These are phyloP conservation scores for Nanorana parkeri DNA, from an alignment of 2,113 vertebrate genomes.

Conservation along the genomic window DNA sequence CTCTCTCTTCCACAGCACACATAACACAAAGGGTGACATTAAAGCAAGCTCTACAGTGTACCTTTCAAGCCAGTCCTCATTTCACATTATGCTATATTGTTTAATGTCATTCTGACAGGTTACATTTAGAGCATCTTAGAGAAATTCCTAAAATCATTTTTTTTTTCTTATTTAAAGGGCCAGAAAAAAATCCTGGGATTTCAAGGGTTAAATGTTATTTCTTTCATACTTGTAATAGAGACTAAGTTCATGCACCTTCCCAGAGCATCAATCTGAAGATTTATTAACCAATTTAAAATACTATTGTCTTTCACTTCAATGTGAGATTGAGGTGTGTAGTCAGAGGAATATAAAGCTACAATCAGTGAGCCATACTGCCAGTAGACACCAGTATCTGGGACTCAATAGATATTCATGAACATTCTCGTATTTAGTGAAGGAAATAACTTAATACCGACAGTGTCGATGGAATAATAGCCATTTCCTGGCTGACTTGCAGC, in stretches of 20 bases:
- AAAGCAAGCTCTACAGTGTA: not conserved
- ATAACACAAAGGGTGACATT: not conserved
- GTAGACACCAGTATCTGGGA: slow-evolving; percentile 90
- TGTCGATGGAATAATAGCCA: slow-evolving; percentile 98
- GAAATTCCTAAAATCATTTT: not conserved
- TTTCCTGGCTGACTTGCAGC: slow-evolving; percentile 99
- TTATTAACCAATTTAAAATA: slow-evolving; percentile 99
- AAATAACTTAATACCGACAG: slow-evolving; percentile 99
- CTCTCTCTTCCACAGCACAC: not conserved
- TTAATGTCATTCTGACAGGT: not conserved
- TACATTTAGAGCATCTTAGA: not conserved
- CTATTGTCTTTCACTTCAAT: slow-evolving; percentile 98
- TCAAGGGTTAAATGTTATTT: slow-evolving; percentile 76
- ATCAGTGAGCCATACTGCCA: slow-evolving; percentile 84
- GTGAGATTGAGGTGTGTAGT: slow-evolving; percentile 89
- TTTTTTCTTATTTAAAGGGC: slow-evolving; percentile 3
- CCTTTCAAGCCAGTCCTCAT: not conserved
- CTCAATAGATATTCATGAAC: slow-evolving; percentile 99
- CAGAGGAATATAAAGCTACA: slow-evolving; percentile 90
- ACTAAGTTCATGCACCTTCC: slow-evolving; percentile 83
- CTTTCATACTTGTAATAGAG: slow-evolving; percentile 84
- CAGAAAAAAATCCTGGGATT: slow-evolving; percentile 45
- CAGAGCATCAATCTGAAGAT: slow-evolving; percentile 90
- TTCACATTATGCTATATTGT: not conserved
- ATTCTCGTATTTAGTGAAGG: slow-evolving; percentile 99